Base-by-base conservation (phyloP, 2,113 vertebrate genomes). In the Tetrax tetrax region DNA sequence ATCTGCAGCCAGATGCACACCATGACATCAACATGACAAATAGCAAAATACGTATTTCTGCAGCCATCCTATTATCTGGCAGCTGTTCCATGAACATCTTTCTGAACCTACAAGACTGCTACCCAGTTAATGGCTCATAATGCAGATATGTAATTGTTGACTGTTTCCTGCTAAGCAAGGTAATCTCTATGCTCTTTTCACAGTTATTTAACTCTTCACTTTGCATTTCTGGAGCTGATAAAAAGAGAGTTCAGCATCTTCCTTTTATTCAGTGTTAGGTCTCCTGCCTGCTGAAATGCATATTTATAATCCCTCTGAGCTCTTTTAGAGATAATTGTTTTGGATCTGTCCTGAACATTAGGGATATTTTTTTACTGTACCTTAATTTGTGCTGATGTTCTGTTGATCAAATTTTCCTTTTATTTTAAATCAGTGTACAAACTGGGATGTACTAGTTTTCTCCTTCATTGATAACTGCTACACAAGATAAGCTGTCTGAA, bases 81-180 rank as follows among this genome's bases (percentile, higher is more conserved):
- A 97, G 84, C 89, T 95, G 77, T 84, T 95, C 87, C 71, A 80
- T 95, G 93, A 97, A 82, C 3, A 11, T 85, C 11, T 78, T 59
- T 83, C 51, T 91, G 92, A 97, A 94, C 64, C 70, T 68, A n/a
- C 54, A 48, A 79, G 50, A 38, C 77, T 78, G 56, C 64, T 78
- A 51, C 38, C 68, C 74, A 80, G 57, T 81, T 93, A 95, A 93
- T 86, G 77, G 56, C 83, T 96, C 60, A 38, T 71, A 64, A 91
- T 89, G 68, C 80, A 83, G 72, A 78, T 12, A 80, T 14, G 27
- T 74, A 89, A 92, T 90, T 91, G 87, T 87, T 90, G 75, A 79
- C 53, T 82, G 16, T 66, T 72, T 91, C 74, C 81, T 84, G 51
- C 61, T 76, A 78, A 84, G 66, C 28, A 53, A 74, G 91, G 28